Conservation (phyloP, 2,888 invertebrate genomes). For the Clepsis dumicolana region DNA sequence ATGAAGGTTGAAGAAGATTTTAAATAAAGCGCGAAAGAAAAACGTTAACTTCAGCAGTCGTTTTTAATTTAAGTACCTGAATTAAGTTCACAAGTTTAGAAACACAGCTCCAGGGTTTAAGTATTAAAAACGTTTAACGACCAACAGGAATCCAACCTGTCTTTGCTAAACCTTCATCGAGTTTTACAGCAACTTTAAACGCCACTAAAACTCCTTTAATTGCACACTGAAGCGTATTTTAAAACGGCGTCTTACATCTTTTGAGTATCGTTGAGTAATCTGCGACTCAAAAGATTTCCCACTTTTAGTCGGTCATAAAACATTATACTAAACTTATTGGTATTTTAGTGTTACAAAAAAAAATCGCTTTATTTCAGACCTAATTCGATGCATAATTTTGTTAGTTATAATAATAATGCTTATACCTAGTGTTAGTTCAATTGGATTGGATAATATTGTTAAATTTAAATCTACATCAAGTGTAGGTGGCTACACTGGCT, state of each 20-base stretch:
- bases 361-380: too few relatives aligned
- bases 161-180: conserved; percentile 5
- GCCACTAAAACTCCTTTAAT: conserved; percentile 27
- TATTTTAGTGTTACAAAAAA: too few relatives aligned
- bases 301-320: neutral
- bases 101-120: neutral
- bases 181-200: conserved; percentile 26
- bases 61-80: neutral
- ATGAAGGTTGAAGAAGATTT: too few relatives aligned
- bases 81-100: neutral
- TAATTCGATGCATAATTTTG: too few relatives aligned
- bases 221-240: conserved; percentile 33
- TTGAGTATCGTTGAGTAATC: conserved; percentile 32
- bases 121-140: neutral
- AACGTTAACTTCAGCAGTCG: too few relatives aligned
- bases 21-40: too few relatives aligned
- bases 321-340: neutral
- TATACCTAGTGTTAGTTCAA: too few relatives aligned
- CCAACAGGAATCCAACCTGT: neutral
- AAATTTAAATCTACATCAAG: too few relatives aligned
- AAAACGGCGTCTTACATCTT: conserved; percentile 31
- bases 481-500: too few relatives aligned
- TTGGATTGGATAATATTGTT: too few relatives aligned
- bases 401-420: too few relatives aligned
- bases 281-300: conserved; percentile 30